Evolutionary conservation across 2,888 invertebrate species (phyloP).

Genomic region (Mongoloraphidia duomilia): DNA sequence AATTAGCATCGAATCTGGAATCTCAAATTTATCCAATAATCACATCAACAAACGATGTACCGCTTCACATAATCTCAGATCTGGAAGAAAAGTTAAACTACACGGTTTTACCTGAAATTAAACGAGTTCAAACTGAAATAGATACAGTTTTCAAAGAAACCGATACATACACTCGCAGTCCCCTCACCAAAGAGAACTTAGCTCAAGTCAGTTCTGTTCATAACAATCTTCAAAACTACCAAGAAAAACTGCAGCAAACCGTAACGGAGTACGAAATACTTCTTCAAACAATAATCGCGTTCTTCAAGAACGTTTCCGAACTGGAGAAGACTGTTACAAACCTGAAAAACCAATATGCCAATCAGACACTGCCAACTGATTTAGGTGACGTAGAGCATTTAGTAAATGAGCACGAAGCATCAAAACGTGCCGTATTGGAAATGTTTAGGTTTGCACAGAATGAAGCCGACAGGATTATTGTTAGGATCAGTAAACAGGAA

Average conservation of each 20-base stretch:
- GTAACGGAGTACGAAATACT: conserved; percentile 57
- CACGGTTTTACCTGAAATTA: conserved; percentile 42
- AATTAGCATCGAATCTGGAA: conserved; percentile 52
- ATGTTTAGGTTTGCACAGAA: conserved; percentile 48
- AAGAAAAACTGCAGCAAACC: conserved; percentile 48
- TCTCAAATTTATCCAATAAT: conserved; percentile 63
- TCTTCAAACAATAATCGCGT: conserved; percentile 51
- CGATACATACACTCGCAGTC: conserved; percentile 45
- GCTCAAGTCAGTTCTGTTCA: conserved; percentile 43
- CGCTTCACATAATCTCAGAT: conserved; percentile 38
- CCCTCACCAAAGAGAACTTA: conserved; percentile 31
- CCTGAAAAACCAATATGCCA: conserved; percentile 33
- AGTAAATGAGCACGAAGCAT: conserved; percentile 47
- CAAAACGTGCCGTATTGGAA: conserved; percentile 47
- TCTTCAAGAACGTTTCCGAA: conserved; percentile 51
- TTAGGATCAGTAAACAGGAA: conserved; percentile 55
- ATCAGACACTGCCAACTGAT: conserved; percentile 29
- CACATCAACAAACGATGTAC: conserved; percentile 31
- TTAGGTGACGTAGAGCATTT: conserved; percentile 37
- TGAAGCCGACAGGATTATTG: conserved; percentile 53
- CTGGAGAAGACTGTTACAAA: conserved; percentile 44
- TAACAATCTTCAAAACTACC: conserved; percentile 48
- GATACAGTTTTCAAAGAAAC: conserved; percentile 51
- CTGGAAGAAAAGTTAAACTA: conserved; percentile 38
- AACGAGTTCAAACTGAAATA: conserved; percentile 49